Evolutionary conservation across 2,113 vertebrate species (phyloP).

Genomic region (Sander vitreus): DNA sequence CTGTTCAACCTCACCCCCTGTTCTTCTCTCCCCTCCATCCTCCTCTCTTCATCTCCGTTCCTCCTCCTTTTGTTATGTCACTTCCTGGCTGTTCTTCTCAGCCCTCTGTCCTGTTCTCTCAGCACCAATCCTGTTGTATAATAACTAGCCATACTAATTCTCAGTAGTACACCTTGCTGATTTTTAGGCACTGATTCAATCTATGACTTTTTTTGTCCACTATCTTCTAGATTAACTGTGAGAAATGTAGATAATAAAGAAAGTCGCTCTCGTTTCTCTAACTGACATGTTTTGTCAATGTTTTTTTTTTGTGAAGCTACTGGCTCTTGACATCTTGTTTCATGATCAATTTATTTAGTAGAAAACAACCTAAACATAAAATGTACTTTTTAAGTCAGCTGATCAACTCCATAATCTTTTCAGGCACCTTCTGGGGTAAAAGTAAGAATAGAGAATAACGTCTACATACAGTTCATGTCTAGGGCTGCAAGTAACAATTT

Average conservation of each 20-base stretch:
- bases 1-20: slow-evolving; percentile 7
- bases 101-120: slow-evolving; percentile 59
- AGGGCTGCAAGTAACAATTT: no score
- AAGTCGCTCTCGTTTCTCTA: background rate
- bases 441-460: no score
- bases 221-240: no score
- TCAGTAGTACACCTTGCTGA: background rate
- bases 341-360: background rate
- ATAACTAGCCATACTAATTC: background rate
- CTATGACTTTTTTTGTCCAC: background rate
- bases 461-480: no score
- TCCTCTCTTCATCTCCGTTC: slow-evolving; percentile 16
- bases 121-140: background rate
- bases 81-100: slow-evolving; percentile 68
- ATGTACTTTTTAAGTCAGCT: no score
- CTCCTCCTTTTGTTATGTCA: slow-evolving; percentile 69
- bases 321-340: background rate
- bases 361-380: background rate
- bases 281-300: background rate
- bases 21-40: slow-evolving; percentile 20
- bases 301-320: no score
- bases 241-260: no score
- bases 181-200: background rate
- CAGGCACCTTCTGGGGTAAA: no score
- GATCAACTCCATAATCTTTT: no score